phyloP scores from a whole-genome alignment of 2,797 vertebrate species.

The Taeniopygia guttata region DNA sequence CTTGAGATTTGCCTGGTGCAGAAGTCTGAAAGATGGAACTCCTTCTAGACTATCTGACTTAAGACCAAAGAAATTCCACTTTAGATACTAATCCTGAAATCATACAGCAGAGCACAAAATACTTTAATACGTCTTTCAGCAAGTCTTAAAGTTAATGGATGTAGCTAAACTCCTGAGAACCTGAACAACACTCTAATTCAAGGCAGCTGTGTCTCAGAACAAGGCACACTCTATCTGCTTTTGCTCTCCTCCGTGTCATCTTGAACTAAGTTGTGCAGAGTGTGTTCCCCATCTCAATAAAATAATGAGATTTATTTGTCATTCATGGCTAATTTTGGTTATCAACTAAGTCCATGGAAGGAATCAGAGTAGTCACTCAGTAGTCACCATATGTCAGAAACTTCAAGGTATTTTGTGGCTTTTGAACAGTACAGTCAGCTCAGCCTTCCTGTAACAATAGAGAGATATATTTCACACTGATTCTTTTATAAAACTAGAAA shows the following conservation, averaged over 20 bases:
- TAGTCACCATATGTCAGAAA: not conserved
- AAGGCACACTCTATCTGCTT: not conserved
- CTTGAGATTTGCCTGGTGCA: not conserved
- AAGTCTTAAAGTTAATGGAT: not conserved
- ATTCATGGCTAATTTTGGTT: not conserved
- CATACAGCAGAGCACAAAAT: not conserved
- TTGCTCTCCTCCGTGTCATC: not conserved
- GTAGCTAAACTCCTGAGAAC: not conserved
- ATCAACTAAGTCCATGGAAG: not conserved
- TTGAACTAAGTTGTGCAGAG: not conserved
- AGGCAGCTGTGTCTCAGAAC: not conserved
- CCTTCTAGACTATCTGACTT: not conserved
- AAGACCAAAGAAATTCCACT: not conserved
- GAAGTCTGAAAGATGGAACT: not conserved
- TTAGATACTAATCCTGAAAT: not conserved
- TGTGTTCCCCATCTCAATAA: rapidly evolving
- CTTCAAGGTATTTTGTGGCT: not conserved
- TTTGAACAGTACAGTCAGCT: not conserved
- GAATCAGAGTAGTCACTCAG: not conserved
- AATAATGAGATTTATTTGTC: not conserved
- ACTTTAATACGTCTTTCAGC: not conserved
- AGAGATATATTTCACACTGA: not conserved
- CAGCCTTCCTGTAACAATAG: not conserved
- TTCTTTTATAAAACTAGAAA: not conserved
- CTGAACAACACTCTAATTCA: not conserved